Evolutionary conservation across 2,797 vertebrate species (phyloP), one percentile per base, ranked within the genome.

Genomic region (Pelodytes ibericus): DNA sequence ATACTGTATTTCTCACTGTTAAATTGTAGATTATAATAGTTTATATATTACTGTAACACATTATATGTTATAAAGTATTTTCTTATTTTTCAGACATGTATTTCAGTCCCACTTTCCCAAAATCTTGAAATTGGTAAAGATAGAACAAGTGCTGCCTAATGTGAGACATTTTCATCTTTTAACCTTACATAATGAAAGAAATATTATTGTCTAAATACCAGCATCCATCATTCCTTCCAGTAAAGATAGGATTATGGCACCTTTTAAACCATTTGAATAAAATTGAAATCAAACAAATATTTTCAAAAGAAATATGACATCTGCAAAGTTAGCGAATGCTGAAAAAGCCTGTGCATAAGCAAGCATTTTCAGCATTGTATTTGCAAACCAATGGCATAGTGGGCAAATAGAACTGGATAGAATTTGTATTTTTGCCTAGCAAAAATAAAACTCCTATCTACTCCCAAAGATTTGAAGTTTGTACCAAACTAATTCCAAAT

Each of bases 51-150:
- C 66, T 79, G 71, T 67, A 62, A 58, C 31, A 74, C 33, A 51
- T 62, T 79, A 79, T 79, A 79, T 75, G 63, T 58, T 68, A 68
- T 79, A 57, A 73, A 79, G 71, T 79, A 74, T 79, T 79, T 79
- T 79, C 77, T 79, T 79, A 79, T 79, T 74, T 79, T 79, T 79
- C 77, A 79, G 77, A 79, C 71, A 79, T 79, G 77, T 79, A 79
- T 79, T 79, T 69, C 71, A 79, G 44, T 74, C 65, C 77, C 77
- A 73, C 77, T 69, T 79, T 79, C 64, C 33, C 65, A 79, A 79
- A 79, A 79, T 79, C 71, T 79, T 79, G 77, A 79, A 79, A 79
- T 79, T 79, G 62, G 71, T 79, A 79, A 79, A 68, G 77, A 51
- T 79, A 79, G 77, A 79, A 79, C 77, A 72, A 79, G 77, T 79